Conservation (phyloP, 2,797 vertebrate genomes). For the Sebastiscus albofasciatus region DNA sequence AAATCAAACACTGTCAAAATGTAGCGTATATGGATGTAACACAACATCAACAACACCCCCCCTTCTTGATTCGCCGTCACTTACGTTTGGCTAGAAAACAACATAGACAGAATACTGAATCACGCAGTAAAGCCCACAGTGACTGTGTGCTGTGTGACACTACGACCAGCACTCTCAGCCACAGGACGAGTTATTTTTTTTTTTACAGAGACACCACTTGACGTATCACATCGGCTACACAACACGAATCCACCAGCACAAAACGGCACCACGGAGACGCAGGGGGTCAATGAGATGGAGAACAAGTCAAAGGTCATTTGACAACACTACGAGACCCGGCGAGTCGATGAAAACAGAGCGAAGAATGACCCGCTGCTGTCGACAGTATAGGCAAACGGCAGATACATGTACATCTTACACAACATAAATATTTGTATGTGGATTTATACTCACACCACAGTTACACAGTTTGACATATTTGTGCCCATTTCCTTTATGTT, state of each 20-base stretch:
- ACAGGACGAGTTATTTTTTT: not conserved
- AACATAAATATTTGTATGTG: conserved; percentile 54
- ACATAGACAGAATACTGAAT: conserved; percentile 32
- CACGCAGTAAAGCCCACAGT: conserved; percentile 2
- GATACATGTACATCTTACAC: conserved; percentile 52
- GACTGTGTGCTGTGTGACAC: conserved; percentile 18
- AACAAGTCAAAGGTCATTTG: conserved; percentile 44
- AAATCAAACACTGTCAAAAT: conserved; percentile 40
- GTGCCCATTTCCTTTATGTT: conserved; percentile 52
- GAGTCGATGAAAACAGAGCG: conserved; percentile 5
- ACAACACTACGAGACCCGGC: conserved; percentile 41
- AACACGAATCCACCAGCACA: conserved; percentile 81
- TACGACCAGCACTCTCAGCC: conserved; percentile 36
- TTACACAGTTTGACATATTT: conserved; percentile 44
- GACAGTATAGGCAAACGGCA: conserved; percentile 38
- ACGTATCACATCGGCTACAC: conserved; percentile 69
- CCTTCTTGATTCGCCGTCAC: not conserved
- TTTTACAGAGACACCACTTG: conserved; percentile 61
- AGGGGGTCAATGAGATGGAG: conserved; percentile 39
- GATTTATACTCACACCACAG: conserved; percentile 38
- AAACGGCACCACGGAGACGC: conserved; percentile 73
- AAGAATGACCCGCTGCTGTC: conserved; percentile 20
- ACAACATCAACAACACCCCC: conserved; percentile 44
- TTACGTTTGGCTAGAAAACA: conserved; percentile 14
- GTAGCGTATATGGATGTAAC: conserved; percentile 40